Evolutionary conservation across 64 coral and sea anemone genomes (phyloP).

Genomic region (Porites lutea): DNA sequence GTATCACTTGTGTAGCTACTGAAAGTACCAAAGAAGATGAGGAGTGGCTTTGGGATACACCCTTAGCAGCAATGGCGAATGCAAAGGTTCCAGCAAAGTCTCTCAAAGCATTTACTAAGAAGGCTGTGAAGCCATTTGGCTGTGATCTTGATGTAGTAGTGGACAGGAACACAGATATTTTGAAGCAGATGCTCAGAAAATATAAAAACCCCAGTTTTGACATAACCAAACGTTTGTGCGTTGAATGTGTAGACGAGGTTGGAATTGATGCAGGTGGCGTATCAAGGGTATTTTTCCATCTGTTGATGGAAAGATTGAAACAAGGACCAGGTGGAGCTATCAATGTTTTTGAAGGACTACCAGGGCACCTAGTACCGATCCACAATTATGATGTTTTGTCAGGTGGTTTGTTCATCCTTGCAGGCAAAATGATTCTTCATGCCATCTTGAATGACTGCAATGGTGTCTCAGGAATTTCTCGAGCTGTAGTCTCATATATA

Average conservation of each 20-base stretch:
- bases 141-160: too few relatives aligned
- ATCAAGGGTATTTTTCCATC: slow-evolving; percentile 36
- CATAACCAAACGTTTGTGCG: too few relatives aligned
- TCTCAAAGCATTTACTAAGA: slow-evolving; percentile 19
- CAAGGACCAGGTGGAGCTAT: slow-evolving; percentile 18
- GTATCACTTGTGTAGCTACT: too few relatives aligned
- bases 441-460: slow-evolving; percentile 11
- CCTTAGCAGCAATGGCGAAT: slow-evolving; percentile 22
- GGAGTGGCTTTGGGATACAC: slow-evolving; percentile 26
- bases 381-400: slow-evolving; percentile 41
- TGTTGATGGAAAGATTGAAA: slow-evolving; percentile 45
- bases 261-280: too few relatives aligned
- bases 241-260: too few relatives aligned
- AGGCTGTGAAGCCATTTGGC: slow-evolving; percentile 17
- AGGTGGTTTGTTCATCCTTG: slow-evolving; percentile 20
- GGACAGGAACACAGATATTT: too few relatives aligned
- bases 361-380: slow-evolving; percentile 40
- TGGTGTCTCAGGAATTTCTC: neutral
- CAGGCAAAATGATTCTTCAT: slow-evolving; percentile 32
- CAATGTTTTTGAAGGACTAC: slow-evolving; percentile 32
- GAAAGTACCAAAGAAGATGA: too few relatives aligned
- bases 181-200: too few relatives aligned
- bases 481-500: neutral
- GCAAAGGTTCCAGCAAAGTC: slow-evolving; percentile 14
- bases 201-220: too few relatives aligned